These are phyloP conservation scores for Drosophila lowei DNA, from an alignment of 1,140 invertebrate genomes.

Conservation along the genomic window DNA sequence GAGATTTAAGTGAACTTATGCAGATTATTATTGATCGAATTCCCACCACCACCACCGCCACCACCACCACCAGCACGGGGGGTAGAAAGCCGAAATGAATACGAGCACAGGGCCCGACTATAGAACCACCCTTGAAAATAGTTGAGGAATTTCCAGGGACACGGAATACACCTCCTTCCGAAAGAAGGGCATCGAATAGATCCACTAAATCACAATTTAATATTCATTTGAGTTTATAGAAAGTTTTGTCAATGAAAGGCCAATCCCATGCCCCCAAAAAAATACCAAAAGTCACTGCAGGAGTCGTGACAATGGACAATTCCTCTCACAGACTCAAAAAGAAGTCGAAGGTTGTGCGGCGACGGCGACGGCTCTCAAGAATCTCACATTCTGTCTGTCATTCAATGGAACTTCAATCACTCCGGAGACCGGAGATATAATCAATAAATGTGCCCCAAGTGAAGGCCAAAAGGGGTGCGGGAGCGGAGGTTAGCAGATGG, in stretches of 20 bases:
- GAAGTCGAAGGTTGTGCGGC: constrained; percentile 33
- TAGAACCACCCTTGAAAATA: constrained; percentile 34
- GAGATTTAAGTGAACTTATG: constrained; percentile 62
- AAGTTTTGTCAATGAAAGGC: constrained; percentile 10
- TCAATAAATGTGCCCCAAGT: constrained; percentile 59
- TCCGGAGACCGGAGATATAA: constrained; percentile 57
- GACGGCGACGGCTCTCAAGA: constrained; percentile 1
- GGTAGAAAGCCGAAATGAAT: neutral
- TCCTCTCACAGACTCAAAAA: constrained; percentile 29
- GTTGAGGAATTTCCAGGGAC: constrained; percentile 21
- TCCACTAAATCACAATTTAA: too few relatives aligned
- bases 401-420: constrained; percentile 62
- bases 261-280: constrained; percentile 10
- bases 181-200: too few relatives aligned
- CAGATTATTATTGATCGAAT: constrained; percentile 75
- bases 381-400: constrained; percentile 60
- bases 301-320: constrained; percentile 71
- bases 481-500: constrained; percentile 24
- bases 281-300: constrained; percentile 47
- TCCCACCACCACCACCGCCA: constrained; percentile 18
- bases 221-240: neutral
- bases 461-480: too few relatives aligned
- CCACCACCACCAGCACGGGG: neutral
- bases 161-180: neutral
- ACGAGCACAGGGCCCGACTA: neutral